These are phyloP conservation scores for Andrena praecox DNA, from an alignment of 2,888 invertebrate genomes.

Conservation along the genomic window DNA sequence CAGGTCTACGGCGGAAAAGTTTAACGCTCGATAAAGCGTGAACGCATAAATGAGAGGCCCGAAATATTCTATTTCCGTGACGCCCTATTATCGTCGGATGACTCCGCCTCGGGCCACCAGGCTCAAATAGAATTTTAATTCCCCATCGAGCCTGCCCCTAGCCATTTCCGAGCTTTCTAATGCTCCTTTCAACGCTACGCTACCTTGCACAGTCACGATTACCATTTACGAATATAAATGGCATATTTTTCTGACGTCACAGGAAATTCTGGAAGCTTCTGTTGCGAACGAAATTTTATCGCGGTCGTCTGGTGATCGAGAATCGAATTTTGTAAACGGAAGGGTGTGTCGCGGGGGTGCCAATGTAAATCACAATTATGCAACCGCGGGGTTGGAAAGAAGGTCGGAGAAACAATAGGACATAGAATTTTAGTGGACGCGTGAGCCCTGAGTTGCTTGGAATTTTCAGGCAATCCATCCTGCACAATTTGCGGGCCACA, in stretches of 20 bases:
- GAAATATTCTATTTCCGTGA: slow-evolving; percentile 45
- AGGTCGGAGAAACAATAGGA: slow-evolving; percentile 35
- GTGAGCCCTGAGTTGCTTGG: not conserved
- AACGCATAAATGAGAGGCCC: slow-evolving; percentile 49
- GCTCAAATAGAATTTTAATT: slow-evolving; percentile 32
- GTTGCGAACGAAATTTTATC: not conserved
- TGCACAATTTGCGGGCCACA: slow-evolving; percentile 5
- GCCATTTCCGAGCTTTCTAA: not conserved
- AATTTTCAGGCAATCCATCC: not conserved
- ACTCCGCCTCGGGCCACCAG: not conserved
- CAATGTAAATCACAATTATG: slow-evolving; percentile 16
- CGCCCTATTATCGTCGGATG: slow-evolving; percentile 36
- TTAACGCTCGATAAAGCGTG: slow-evolving; percentile 57
- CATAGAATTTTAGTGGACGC: slow-evolving; percentile 16
- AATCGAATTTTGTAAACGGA: too few species aligned
- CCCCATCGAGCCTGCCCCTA: slow-evolving; percentile 1
- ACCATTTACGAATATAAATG: slow-evolving; percentile 28
- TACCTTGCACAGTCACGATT: not conserved
- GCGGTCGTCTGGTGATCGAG: too few species aligned
- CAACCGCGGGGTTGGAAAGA: not conserved
- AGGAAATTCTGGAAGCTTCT: not conserved
- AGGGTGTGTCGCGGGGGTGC: too few species aligned
- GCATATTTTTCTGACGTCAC: not conserved
- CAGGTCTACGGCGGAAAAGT: slow-evolving; percentile 24
- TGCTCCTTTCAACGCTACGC: not conserved